Base-by-base conservation (phyloP, 2,888 invertebrate species). In the Nesidiocoris tenuis region DNA sequence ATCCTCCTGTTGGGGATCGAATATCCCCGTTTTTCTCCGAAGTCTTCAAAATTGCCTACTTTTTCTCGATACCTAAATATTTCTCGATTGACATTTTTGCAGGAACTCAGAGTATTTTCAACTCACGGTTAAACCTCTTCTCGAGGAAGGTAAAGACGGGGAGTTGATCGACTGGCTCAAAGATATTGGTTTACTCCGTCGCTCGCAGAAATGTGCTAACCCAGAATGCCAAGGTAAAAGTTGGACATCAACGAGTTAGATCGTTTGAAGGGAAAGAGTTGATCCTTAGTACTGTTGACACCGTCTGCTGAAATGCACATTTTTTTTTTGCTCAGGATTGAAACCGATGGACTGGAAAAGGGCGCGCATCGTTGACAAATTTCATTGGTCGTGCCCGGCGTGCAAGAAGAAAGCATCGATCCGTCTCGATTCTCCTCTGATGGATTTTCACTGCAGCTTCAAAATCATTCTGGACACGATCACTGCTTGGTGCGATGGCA, bases 391-490 rank as follows among this genome's bases (percentile, higher is more conserved):
- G 7, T 87, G 87, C 79, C 81, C 81, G 0, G 82, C 82, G 9
- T 87, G 87, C 79, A 80, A 82, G 12, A 84, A 83, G 64, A 86
- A 85, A 80, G 83, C 84, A 71, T 83, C 85, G 0, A 85, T 87
- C 57, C 82, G 87, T 75, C 85, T 86, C 16, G 82, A 84, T 74
- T 89, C 90, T 0, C 88, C 90, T 80, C 89, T 90, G 81, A 83
- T 86, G n/a, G 85, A 87, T 61, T 82, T 90, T 17, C 88, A 88
- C 79, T 90, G 90, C 81, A 88, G 88, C 75, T 84, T 90, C 66
- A 85, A 87, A 77, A 86, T 87, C 81, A 85, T 86, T 61, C 83
- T 90, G 76, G 88, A 89, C 82, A 83, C 88, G 12, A 86, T 89
- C 74, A 82, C 89, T 57, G 89, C 88, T 0, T 90, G 90, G 90